Evolutionary conservation across 2,113 vertebrate genomes (phyloP).

Genomic region (Abramis brama): DNA sequence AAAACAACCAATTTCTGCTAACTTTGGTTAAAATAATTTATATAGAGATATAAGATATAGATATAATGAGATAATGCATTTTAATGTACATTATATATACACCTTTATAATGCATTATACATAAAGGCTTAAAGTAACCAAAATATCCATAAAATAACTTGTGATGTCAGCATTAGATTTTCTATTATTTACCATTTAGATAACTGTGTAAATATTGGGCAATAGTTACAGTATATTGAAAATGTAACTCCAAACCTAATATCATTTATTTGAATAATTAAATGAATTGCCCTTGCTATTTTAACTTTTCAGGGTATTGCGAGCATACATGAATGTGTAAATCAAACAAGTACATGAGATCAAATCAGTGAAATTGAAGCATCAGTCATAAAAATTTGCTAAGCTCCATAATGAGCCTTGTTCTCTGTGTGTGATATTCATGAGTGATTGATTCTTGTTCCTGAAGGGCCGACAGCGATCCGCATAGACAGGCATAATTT

Average conservation of each 20-base stretch:
- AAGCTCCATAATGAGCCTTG: background rate
- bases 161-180: no score
- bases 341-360: background rate
- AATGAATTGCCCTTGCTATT: background rate
- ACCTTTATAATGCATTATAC: no score
- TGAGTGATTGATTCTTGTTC: conserved; percentile 33
- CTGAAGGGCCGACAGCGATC: conserved; percentile 3
- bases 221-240: background rate
- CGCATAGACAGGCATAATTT: conserved; percentile 71
- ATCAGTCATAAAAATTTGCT: background rate
- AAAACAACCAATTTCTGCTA: no score
- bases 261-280: background rate
- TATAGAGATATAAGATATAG: no score
- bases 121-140: no score
- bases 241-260: background rate
- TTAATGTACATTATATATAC: no score
- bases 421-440: background rate
- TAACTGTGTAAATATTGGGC: background rate
- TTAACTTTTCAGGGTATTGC: background rate
- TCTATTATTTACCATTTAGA: no score
- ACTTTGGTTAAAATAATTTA: no score
- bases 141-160: no score
- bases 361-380: background rate
- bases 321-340: background rate
- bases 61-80: no score